Evolutionary conservation across 2,888 invertebrate species (phyloP), one percentile per base, ranked within the genome.

Genomic region (Dasysyrphus albostriatus): DNA sequence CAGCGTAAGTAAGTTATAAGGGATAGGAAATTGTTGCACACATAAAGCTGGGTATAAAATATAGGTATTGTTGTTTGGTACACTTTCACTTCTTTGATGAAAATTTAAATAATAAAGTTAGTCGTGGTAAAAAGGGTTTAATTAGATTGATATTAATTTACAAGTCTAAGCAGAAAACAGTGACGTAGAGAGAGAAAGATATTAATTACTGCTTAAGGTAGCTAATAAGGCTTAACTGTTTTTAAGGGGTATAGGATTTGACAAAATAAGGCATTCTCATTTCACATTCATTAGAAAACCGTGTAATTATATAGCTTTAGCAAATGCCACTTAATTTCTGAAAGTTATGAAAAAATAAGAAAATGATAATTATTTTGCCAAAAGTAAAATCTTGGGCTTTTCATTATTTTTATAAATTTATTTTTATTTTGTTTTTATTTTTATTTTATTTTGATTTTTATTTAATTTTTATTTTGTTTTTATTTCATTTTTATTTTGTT

Each of bases 81-180:
- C 49, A 42, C 16, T 49, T 37, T 49, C 34, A 49, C 37, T 12
- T 49, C 49, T 67, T 67, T 67, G 49, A 67, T 49, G 49, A 67
- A 67, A 34, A 19, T 8, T 49, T 67, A 37, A 67, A 67, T 67
- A 37, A 67, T 67, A 5, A 37, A 67, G 12, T 19, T 67, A n/a
- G 10, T 34, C 1, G 34, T 19, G 4, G n/a, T 47, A 6, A 9
- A 32, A 32, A 12, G 19, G 10, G 16, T 19, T 10, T 49, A 19
- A 47, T 49, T 19, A 49, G 37, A 34, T 49, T 67, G 67, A 49
- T 7, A 67, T 34, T 37, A 19, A 47, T 49, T 67, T 34, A 14
- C 34, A 49, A 49, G 16, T 24, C 42, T 24, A 24, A 54, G n/a
- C 29, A 54, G 54, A 7, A 29, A 61, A 42, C 10, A 39, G 19